These are phyloP conservation scores for Tetramorium simillimum DNA, from an alignment of 1,140 invertebrate species.

Conservation along the genomic window DNA sequence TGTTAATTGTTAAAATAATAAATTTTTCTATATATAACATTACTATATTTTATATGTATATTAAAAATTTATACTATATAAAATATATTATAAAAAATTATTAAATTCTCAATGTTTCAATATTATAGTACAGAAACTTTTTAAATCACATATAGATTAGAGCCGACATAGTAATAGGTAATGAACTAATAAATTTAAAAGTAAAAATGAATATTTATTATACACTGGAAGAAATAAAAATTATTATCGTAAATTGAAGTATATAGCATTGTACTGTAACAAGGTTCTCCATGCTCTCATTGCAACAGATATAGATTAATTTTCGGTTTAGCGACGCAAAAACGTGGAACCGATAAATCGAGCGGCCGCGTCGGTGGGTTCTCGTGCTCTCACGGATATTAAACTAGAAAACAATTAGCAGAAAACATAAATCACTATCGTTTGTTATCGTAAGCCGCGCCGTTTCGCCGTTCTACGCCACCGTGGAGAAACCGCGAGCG, in stretches of 20 bases:
- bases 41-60: background rate
- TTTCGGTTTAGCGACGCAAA: conserved; percentile 39
- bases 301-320: conserved; percentile 39
- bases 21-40: background rate
- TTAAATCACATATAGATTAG: background rate
- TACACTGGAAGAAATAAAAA: background rate
- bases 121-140: background rate
- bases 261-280: background rate
- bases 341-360: conserved; percentile 41
- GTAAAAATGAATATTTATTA: background rate
- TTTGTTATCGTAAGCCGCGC: conserved; percentile 41
- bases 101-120: background rate
- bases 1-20: background rate
- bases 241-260: background rate
- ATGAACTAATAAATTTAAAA: background rate
- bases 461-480: conserved; percentile 13
- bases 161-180: background rate
- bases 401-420: conserved; percentile 59
- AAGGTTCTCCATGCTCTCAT: background rate
- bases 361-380: background rate
- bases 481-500: conserved; percentile 62
- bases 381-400: conserved; percentile 40
- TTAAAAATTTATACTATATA: background rate
- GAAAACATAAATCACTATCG: conserved; percentile 62
- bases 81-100: background rate